phyloP scores from a whole-genome alignment of 2,888 invertebrate genomes.

The Argynnis bischoffii region DNA sequence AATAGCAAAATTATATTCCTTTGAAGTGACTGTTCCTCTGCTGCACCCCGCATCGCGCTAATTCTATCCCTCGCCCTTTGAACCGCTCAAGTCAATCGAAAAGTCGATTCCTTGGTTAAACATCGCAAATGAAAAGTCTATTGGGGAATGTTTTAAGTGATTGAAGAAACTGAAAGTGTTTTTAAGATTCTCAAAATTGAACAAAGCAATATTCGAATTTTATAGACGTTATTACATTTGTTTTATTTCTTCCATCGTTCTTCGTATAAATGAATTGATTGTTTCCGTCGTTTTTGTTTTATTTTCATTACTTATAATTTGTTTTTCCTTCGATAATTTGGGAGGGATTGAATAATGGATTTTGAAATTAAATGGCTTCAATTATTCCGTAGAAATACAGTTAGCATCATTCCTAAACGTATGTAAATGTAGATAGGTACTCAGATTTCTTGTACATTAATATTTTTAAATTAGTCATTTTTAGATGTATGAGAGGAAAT shows the following conservation, averaged over 20 bases:
- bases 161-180: slow-evolving; percentile 77
- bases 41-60: slow-evolving; percentile 75
- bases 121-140: slow-evolving; percentile 78
- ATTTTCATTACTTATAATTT: slow-evolving; percentile 36
- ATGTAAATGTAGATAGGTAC: background rate
- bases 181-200: slow-evolving; percentile 61
- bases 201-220: slow-evolving; percentile 57
- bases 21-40: slow-evolving; percentile 65
- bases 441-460: background rate
- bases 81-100: slow-evolving; percentile 79
- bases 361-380: slow-evolving; percentile 29
- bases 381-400: slow-evolving; percentile 11
- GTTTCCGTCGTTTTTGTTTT: slow-evolving; percentile 44
- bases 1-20: slow-evolving; percentile 73
- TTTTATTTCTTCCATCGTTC: slow-evolving; percentile 39
- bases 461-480: too few relatives aligned
- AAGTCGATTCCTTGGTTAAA: slow-evolving; percentile 79
- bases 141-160: slow-evolving; percentile 77
- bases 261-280: slow-evolving; percentile 44
- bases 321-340: slow-evolving; percentile 31
- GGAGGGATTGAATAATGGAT: slow-evolving; percentile 40
- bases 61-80: slow-evolving; percentile 76
- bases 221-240: slow-evolving; percentile 46
- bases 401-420: background rate
- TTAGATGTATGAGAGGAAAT: too few relatives aligned